Base-by-base conservation (phyloP, 1,140 invertebrate genomes). In the Asbolus verrucosus region DNA sequence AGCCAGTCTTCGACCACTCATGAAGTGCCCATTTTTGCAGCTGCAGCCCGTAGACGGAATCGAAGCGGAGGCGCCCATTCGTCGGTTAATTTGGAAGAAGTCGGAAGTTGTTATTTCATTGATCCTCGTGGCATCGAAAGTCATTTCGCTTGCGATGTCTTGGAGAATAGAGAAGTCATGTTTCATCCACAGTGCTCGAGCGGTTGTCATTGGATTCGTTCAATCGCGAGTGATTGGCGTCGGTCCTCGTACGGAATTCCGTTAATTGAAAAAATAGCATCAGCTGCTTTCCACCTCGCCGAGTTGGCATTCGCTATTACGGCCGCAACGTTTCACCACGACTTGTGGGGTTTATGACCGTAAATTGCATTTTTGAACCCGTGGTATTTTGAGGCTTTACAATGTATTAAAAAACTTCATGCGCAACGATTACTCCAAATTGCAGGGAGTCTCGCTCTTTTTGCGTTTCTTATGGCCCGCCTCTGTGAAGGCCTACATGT, bases 371-470 rank as follows among this genome's bases (percentile, higher is more conserved):
- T 63, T 63, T 63, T 63, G 33, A 63, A 63, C 61, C 18, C 33
- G 61, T 27, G 61, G 61, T 63, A 63, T 63, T 63, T 63, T 63
- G 27, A 41, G 61, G 41, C 61, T 63, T 63, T 63, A 63, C 61
- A 63, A 63, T 63, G 61, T 63, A 63, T 63, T 63, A 63, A 63
- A 63, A 63, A 63, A 63, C 33, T 63, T 63, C 41, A 63, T 63
- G 39, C 33, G 41, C 59, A 63, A 39, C 61, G 61, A 63, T 63
- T 63, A 63, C 46, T 30, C 46, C 46, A 54, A 54, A 54, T 54
- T 54, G 46, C 19, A 0, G 19, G 8, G n/a, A 27, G 46, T 54
- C 27, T 13, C 27, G 46, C 46, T 54, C 14, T 27, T 54, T 19
- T 27, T 54, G 46, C 21, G 21, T 54, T 54, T 54, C 46, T 54